Percentiles rank a stretch among this genome's conserved stretches.
These are phyloP conservation scores for Diorhabda sublineata DNA, from an alignment of 1,140 invertebrate species.

Conservation along the genomic window DNA sequence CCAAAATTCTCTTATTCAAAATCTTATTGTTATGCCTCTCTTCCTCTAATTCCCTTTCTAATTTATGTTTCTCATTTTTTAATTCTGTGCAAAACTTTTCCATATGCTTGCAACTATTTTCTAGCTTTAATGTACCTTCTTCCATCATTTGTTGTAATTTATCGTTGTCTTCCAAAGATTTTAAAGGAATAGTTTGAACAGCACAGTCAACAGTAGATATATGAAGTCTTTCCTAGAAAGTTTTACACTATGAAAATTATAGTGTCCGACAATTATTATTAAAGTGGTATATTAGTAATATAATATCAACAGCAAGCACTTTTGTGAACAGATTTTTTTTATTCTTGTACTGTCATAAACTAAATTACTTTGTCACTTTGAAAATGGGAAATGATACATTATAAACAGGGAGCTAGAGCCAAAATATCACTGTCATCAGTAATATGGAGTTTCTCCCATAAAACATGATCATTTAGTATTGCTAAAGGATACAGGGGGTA, in stretches of 20 bases:
- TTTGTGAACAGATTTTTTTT: no score
- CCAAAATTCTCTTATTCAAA: conserved; percentile 36
- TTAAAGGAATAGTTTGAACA: conserved; percentile 24
- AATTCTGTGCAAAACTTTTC: conserved; percentile 39
- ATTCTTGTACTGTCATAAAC: no score
- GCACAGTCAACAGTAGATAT: conserved; percentile 14
- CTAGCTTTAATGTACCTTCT: conserved; percentile 41
- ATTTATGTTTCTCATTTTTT: conserved; percentile 39
- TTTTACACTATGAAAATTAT: no score
- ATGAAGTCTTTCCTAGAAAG: conserved; percentile 16
- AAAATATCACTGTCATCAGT: not conserved
- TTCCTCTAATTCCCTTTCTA: conserved; percentile 35
- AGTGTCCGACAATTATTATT: no score
- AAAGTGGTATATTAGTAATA: no score
- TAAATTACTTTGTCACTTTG: no score
- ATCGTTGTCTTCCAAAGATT: conserved; percentile 26
- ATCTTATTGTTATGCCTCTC: conserved; percentile 35
- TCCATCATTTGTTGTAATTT: conserved; percentile 41
- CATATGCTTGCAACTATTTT: conserved; percentile 41
- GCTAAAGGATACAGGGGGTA: not conserved
- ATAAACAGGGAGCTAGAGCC: not conserved
- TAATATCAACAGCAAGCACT: no score
- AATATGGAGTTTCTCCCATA: not conserved
- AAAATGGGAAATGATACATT: no score
- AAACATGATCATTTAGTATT: not conserved